Conservation (phyloP, 2,113 vertebrate genomes). For the Mungos mungo region DNA sequence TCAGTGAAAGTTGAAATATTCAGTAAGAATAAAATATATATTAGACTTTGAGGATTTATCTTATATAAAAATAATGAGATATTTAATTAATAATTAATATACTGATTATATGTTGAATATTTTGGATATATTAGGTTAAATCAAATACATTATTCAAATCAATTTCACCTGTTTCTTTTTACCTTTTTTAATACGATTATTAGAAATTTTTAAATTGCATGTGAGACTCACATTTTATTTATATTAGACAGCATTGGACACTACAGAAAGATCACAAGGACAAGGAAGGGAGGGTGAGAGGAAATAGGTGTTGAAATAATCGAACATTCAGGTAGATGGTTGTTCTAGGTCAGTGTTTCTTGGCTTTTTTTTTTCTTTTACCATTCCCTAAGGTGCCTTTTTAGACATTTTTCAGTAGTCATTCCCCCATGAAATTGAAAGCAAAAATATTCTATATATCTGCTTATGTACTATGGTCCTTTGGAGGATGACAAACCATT, state of each 20-base stretch:
- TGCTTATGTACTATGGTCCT: neutral
- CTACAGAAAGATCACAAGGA: neutral
- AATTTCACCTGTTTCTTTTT: neutral
- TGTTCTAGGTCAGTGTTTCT: neutral
- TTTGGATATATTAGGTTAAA: neutral
- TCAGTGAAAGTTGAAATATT: neutral
- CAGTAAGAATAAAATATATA: neutral
- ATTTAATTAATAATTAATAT: neutral
- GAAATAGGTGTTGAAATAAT: neutral
- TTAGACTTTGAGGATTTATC: neutral
- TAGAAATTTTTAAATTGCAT: neutral
- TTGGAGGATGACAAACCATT: neutral
- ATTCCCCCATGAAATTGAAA: neutral
- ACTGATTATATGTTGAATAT: neutral
- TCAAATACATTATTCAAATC: neutral
- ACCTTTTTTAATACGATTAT: neutral
- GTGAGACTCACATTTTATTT: neutral
- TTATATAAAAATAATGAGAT: neutral
- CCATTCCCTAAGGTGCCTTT: neutral
- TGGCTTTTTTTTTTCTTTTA: neutral
- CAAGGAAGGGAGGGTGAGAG: accelerated
- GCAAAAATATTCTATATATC: neutral
- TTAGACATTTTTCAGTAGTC: neutral
- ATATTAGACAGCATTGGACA: neutral
- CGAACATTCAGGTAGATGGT: neutral